These are phyloP conservation scores for Aphrocallistes beatrix DNA, from an alignment of 37 sponge, comb jelly and placozoan genomes.

Conservation along the genomic window DNA sequence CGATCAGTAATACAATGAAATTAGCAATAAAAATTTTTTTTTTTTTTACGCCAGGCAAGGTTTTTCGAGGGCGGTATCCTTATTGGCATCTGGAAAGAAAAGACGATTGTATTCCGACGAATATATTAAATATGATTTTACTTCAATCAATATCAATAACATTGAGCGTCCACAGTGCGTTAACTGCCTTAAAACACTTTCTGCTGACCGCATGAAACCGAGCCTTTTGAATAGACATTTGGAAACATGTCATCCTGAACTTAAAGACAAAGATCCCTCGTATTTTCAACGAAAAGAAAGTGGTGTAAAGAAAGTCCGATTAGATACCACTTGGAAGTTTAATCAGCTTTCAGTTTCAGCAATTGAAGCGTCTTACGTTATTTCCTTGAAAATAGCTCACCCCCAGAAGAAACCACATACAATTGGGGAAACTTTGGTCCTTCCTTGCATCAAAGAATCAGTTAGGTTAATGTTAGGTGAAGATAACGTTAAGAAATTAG, in stretches of 20 bases:
- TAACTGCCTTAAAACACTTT: conserved; percentile 4
- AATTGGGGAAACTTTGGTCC: conserved; percentile 12
- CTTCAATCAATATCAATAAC: not conserved
- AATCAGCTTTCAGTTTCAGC: not conserved
- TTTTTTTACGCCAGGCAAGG: no score
- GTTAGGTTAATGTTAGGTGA: not conserved
- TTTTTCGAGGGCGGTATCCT: no score
- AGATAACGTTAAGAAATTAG: not conserved
- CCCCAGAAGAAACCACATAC: conserved; percentile 14
- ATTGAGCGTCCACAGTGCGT: not conserved
- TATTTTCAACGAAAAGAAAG: not conserved
- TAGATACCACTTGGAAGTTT: not conserved
- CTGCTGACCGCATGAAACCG: conserved; percentile 7
- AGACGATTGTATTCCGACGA: not conserved
- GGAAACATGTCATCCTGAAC: not conserved
- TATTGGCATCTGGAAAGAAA: not conserved
- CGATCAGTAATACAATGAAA: no score
- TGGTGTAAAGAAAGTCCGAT: not conserved
- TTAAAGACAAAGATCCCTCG: not conserved
- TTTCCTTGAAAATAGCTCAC: not conserved
- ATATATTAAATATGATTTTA: not conserved
- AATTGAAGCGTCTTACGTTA: not conserved
- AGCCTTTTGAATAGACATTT: not conserved
- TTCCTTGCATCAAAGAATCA: conserved; percentile 6
- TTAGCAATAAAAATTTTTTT: no score